Percentiles rank a stretch among this genome's conserved stretches.
Evolutionary conservation across 2,797 vertebrate genomes (phyloP).

Genomic region (Amniataba percoides): DNA sequence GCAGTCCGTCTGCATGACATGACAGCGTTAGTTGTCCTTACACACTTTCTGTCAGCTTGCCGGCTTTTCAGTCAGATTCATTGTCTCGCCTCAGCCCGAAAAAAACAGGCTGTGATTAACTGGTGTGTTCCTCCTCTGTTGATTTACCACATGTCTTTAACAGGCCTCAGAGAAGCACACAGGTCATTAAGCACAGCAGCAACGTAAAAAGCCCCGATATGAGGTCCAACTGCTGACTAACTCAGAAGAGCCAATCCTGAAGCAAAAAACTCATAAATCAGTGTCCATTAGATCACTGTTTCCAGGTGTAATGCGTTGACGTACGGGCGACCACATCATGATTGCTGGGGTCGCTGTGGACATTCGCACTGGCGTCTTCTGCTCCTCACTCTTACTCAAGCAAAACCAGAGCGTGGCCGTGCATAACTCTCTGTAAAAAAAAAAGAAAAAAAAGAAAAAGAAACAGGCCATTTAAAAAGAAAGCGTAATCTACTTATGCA

Average conservation of each 20-base stretch:
- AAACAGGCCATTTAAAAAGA: slow-evolving; percentile 32
- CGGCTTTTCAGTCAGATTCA: slow-evolving; percentile 59
- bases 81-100: slow-evolving; percentile 47
- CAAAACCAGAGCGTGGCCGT: slow-evolving; percentile 33
- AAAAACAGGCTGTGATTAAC: slow-evolving; percentile 67
- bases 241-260: slow-evolving; percentile 30
- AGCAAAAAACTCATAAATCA: slow-evolving; percentile 61
- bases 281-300: slow-evolving; percentile 44
- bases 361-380: slow-evolving; percentile 19
- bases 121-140: slow-evolving; percentile 62
- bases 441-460: slow-evolving; percentile 26
- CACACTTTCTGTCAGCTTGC: slow-evolving; percentile 56
- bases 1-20: slow-evolving; percentile 40
- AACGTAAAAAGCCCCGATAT: slow-evolving; percentile 64
- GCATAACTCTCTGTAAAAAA: slow-evolving; percentile 53
- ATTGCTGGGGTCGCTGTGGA: slow-evolving; percentile 5
- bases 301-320: slow-evolving; percentile 31
- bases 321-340: slow-evolving; percentile 3
- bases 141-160: slow-evolving; percentile 74
- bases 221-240: slow-evolving; percentile 50
- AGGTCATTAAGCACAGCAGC: slow-evolving; percentile 69
- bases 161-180: slow-evolving; percentile 60
- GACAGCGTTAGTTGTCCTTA: slow-evolving; percentile 46
- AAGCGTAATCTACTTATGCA: slow-evolving; percentile 29
- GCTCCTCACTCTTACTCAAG: slow-evolving; percentile 26